These are phyloP conservation scores for Hoplodrina ambigua DNA, from an alignment of 2,888 invertebrate species.

Conservation along the genomic window DNA sequence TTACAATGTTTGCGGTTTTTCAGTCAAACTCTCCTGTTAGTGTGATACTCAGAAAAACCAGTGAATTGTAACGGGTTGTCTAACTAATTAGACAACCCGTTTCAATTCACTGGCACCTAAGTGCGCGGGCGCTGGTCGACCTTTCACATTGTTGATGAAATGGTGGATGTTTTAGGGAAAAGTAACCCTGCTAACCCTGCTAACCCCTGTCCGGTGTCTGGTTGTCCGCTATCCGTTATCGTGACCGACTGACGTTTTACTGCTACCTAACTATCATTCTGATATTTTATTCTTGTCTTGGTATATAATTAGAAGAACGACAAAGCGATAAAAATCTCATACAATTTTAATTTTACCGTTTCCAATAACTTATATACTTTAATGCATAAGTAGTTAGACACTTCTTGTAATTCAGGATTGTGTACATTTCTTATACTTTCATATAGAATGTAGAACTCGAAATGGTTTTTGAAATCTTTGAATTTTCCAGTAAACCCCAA, in stretches of 20 bases:
- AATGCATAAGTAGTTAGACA: no score
- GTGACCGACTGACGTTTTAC: slow-evolving; percentile 13
- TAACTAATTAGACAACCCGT: no score
- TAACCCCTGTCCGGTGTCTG: slow-evolving; percentile 1
- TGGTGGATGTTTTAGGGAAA: slow-evolving; percentile 51
- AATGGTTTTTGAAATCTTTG: no score
- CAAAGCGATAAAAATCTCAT: no score
- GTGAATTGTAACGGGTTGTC: slow-evolving; percentile 26
- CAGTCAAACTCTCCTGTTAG: neutral
- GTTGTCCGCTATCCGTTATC: slow-evolving; percentile 4
- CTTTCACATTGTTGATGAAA: slow-evolving; percentile 42
- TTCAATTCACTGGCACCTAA: no score
- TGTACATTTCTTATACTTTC: no score
- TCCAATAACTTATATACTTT: no score
- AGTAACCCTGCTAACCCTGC: slow-evolving; percentile 26
- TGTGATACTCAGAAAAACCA: slow-evolving; percentile 10
- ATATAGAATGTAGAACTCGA: no score
- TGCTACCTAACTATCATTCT: slow-evolving; percentile 13
- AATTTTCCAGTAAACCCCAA: no score
- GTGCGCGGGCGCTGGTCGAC: slow-evolving; percentile 39
- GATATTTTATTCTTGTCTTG: neutral
- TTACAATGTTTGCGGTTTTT: slow-evolving; percentile 4
- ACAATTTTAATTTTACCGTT: no score
- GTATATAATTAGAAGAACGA: no score
- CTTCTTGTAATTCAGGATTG: no score